These are phyloP conservation scores for Isoperla grammatica DNA, from an alignment of 2,888 invertebrate species.

Conservation along the genomic window DNA sequence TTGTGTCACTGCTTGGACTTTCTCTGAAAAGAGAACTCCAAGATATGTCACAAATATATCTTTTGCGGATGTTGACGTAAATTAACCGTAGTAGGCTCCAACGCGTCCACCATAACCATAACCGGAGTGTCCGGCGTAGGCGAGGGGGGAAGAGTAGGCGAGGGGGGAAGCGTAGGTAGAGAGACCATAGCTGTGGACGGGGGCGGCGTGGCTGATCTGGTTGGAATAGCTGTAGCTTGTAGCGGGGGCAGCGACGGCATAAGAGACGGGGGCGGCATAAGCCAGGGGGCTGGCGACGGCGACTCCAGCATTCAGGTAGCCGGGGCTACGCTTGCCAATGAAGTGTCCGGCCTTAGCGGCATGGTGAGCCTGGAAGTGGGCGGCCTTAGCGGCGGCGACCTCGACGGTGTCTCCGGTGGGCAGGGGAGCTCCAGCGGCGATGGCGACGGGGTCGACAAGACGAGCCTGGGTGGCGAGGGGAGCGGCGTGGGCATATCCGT, in stretches of 20 bases:
- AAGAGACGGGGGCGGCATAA: conserved; percentile 12
- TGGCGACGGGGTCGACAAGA: conserved; percentile 20
- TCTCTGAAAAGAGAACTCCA: no score
- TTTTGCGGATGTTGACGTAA: no score
- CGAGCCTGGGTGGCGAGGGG: conserved; percentile 28
- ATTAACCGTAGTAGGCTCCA: no score
- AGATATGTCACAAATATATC: no score
- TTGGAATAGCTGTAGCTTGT: no score
- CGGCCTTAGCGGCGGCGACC: conserved; percentile 50
- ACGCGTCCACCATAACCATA: no score
- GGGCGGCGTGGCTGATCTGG: conserved; percentile 47
- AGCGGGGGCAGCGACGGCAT: no score
- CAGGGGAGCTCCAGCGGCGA: conserved; percentile 31
- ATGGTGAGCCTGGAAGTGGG: conserved; percentile 40
- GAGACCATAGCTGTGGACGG: conserved; percentile 24
- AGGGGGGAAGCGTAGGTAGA: conserved; percentile 18
- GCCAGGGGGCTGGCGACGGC: conserved; percentile 13
- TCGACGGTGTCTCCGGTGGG: conserved; percentile 41
- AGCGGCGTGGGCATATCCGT: conserved; percentile 37
- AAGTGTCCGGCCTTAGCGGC: conserved; percentile 40
- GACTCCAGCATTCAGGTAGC: conserved; percentile 44
- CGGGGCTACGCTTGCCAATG: conserved; percentile 50
- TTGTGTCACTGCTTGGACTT: no score
- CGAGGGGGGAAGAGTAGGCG: conserved; percentile 33
- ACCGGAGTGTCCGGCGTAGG: conserved; percentile 28